Evolutionary conservation across 2,113 vertebrate species (phyloP).

Genomic region (Salvelinus alpinus): DNA sequence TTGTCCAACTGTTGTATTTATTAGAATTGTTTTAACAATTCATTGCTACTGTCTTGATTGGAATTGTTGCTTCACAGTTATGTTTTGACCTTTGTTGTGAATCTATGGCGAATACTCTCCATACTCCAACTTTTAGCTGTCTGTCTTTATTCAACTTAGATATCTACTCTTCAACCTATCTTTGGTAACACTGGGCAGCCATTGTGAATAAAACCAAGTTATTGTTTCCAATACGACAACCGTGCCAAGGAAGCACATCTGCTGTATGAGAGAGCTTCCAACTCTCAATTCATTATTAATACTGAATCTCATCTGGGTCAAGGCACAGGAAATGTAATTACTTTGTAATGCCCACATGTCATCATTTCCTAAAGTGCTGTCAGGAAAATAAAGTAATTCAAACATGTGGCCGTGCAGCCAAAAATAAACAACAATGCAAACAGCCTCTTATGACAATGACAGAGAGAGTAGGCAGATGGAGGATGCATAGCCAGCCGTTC

Average conservation of each 20-base stretch:
- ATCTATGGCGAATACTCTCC: too few species aligned
- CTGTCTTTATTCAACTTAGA: too few species aligned
- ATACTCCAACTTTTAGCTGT: too few species aligned
- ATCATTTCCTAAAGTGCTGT: constrained; percentile 71
- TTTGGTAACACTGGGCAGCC: not conserved
- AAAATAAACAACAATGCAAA: constrained; percentile 45
- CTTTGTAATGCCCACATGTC: constrained; percentile 65
- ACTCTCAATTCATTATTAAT: constrained; percentile 66
- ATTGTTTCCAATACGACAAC: constrained; percentile 25
- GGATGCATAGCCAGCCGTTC: constrained; percentile 15
- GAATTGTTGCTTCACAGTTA: too few species aligned
- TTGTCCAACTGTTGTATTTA: too few species aligned
- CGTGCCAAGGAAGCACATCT: constrained; percentile 41
- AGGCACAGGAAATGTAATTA: constrained; percentile 66
- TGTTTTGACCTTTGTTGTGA: too few species aligned
- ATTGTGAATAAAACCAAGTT: constrained; percentile 50
- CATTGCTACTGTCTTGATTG: too few species aligned
- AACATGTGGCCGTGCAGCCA: constrained; percentile 39
- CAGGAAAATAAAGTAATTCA: constrained; percentile 69
- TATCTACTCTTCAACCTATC: not conserved
- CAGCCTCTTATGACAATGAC: constrained; percentile 25
- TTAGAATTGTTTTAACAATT: too few species aligned
- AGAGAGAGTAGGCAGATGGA: constrained; percentile 32
- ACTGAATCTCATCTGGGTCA: constrained; percentile 58
- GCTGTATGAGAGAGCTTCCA: constrained; percentile 32